phyloP scores from a whole-genome alignment of 2,888 invertebrate genomes.

The Bombylius discolor region DNA sequence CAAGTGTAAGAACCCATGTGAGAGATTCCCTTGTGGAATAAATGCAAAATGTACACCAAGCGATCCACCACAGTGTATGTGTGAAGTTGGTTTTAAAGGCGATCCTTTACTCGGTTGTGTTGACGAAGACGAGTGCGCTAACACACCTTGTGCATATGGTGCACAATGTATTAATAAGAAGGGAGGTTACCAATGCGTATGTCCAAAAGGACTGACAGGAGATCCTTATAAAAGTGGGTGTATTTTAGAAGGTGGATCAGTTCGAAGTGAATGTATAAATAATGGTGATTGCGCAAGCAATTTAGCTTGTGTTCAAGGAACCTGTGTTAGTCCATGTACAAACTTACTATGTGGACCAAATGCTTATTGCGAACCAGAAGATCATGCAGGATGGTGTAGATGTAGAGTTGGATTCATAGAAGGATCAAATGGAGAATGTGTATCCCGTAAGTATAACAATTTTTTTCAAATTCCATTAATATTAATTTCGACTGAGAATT shows the following conservation, averaged over 20 bases:
- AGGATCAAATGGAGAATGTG: conserved; percentile 66
- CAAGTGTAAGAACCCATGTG: conserved; percentile 85
- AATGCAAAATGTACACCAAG: conserved; percentile 82
- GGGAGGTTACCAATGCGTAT: conserved; percentile 75
- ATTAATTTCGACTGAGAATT: too few species aligned
- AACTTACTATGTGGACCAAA: conserved; percentile 67
- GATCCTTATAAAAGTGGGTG: conserved; percentile 79
- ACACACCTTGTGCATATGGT: conserved; percentile 74
- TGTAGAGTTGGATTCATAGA: conserved; percentile 73
- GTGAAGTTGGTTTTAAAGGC: conserved; percentile 74
- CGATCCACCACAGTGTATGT: conserved; percentile 81
- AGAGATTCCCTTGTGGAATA: conserved; percentile 77
- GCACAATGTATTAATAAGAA: conserved; percentile 78
- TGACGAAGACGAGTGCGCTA: conserved; percentile 75
- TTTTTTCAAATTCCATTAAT: background rate
- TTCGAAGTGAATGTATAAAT: conserved; percentile 52
- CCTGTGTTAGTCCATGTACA: conserved; percentile 70
- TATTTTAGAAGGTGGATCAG: conserved; percentile 42
- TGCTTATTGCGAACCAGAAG: conserved; percentile 76
- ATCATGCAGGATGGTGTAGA: conserved; percentile 79
- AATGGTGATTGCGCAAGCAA: conserved; percentile 72
- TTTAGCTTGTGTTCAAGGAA: conserved; percentile 62
- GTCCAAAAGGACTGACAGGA: conserved; percentile 69
- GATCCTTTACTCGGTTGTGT: conserved; percentile 72
- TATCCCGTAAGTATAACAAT: conserved; percentile 50